A percentile compares a stretch with the other conserved stretches of the same genome.
These are phyloP conservation scores for Takifugu ocellatus DNA, from an alignment of 2,797 vertebrate genomes.

Conservation along the genomic window DNA sequence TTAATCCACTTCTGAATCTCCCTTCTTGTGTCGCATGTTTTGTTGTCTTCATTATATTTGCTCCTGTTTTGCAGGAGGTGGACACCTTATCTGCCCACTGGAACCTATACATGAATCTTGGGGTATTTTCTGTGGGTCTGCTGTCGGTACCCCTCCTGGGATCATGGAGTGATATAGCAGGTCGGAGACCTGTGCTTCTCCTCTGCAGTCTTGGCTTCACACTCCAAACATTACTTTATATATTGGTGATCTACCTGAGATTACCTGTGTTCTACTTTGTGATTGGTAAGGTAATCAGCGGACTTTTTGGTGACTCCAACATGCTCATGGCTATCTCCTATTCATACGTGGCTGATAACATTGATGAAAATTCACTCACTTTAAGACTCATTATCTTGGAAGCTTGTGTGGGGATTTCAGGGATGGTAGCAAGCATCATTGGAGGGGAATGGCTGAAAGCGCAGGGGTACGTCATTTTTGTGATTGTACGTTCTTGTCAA, in stretches of 20 bases:
- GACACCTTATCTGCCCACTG: constrained; percentile 83
- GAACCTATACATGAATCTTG: constrained; percentile 87
- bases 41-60: too few relatives aligned
- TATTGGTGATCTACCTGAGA: constrained; percentile 86
- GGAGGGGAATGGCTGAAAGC: constrained; percentile 86
- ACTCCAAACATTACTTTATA: constrained; percentile 78
- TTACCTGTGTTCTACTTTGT: constrained; percentile 87
- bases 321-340: constrained; percentile 87
- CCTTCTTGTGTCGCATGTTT: too few relatives aligned
- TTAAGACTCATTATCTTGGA: constrained; percentile 80
- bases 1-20: too few relatives aligned
- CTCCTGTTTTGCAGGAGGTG: constrained; percentile 77
- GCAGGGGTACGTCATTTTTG: constrained; percentile 74
- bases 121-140: constrained; percentile 81
- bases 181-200: constrained; percentile 83
- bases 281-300: constrained; percentile 82
- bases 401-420: constrained; percentile 85
- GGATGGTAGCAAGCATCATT: constrained; percentile 87
- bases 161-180: constrained; percentile 76
- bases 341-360: constrained; percentile 86
- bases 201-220: constrained; percentile 82
- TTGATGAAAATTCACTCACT: constrained; percentile 72
- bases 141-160: constrained; percentile 75
- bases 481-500: not conserved
- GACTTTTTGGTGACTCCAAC: constrained; percentile 85